Evolutionary conservation across 1,140 invertebrate species (phyloP).

Genomic region (Octopus sinensis): DNA sequence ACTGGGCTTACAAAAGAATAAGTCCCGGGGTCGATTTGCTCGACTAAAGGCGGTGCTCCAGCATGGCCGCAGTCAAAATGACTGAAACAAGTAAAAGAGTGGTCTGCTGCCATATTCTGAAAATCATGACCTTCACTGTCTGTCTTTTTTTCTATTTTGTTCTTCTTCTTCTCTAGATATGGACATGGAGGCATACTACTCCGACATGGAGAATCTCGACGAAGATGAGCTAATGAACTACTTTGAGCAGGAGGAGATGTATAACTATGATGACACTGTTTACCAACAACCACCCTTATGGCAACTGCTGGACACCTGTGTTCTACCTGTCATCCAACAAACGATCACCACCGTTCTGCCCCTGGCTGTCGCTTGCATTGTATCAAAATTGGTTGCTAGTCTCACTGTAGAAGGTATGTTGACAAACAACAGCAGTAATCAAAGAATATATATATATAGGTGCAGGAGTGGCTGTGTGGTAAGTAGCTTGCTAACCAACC

Average conservation of each 20-base stretch:
- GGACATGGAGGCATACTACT: conserved; percentile 13
- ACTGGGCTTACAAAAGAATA: no score
- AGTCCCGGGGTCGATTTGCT: no score
- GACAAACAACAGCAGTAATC: no score
- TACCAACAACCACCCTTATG: conserved; percentile 27
- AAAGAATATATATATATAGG: no score
- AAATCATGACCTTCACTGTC: conserved; percentile 11
- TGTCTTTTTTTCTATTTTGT: neutral
- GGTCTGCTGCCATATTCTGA: conserved; percentile 18
- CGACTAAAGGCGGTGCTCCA: no score
- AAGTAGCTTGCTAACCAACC: no score
- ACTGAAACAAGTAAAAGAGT: neutral
- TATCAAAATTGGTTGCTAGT: conserved; percentile 29
- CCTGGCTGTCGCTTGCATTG: conserved; percentile 27
- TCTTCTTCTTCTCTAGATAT: conserved; percentile 3
- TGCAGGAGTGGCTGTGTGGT: no score
- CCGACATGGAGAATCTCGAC: conserved; percentile 21
- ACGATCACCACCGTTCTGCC: conserved; percentile 29
- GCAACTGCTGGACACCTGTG: conserved; percentile 36
- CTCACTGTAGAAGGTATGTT: conserved; percentile 25
- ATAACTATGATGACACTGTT: conserved; percentile 23
- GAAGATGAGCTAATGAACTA: conserved; percentile 21
- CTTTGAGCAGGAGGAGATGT: conserved; percentile 30
- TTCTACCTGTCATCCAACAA: conserved; percentile 33
- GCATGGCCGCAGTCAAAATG: no score